A percentile compares a stretch with the other conserved stretches of the same genome.
phyloP scores from a whole-genome alignment of 2,113 vertebrate genomes.

The Perognathus longimembris region DNA sequence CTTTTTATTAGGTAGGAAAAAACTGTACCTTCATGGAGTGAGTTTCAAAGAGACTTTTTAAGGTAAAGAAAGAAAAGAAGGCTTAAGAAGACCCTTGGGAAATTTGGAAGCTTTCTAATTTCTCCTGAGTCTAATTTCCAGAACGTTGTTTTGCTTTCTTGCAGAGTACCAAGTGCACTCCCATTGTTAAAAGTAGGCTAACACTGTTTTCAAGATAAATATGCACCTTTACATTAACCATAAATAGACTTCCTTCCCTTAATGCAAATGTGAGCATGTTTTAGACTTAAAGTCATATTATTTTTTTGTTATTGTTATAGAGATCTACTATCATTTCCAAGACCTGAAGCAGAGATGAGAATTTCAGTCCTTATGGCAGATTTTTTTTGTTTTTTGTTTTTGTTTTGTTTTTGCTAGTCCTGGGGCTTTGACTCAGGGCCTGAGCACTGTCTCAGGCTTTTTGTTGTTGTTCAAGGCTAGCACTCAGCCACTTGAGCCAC shows the following conservation, averaged over 20 bases:
- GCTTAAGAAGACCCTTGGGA: conserved; percentile 27
- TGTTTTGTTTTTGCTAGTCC: too few relatives aligned
- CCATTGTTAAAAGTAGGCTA: conserved; percentile 41
- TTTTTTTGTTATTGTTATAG: conserved; percentile 67
- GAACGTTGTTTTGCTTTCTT: conserved; percentile 67
- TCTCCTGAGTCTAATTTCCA: conserved; percentile 57
- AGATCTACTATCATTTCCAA: conserved; percentile 66
- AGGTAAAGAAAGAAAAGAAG: conserved; percentile 39
- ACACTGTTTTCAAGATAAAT: conserved; percentile 62
- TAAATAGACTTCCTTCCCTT: conserved; percentile 59
- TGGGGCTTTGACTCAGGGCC: too few relatives aligned
- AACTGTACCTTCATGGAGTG: background rate
- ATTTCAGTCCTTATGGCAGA: conserved; percentile 54
- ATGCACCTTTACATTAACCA: conserved; percentile 48
- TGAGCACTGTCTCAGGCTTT: too few relatives aligned
- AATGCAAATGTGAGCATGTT: conserved; percentile 26
- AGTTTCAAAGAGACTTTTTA: conserved; percentile 57
- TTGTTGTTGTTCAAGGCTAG: too few relatives aligned
- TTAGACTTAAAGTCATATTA: conserved; percentile 46
- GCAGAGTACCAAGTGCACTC: background rate
- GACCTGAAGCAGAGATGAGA: conserved; percentile 51
- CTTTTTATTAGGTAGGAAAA: conserved; percentile 62
- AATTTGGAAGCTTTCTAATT: conserved; percentile 60
- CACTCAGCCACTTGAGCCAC: too few relatives aligned
- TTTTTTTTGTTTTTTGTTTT: too few relatives aligned